These are phyloP conservation scores for Himalopsyche japonica DNA, from an alignment of 2,888 invertebrate genomes.

Conservation along the genomic window DNA sequence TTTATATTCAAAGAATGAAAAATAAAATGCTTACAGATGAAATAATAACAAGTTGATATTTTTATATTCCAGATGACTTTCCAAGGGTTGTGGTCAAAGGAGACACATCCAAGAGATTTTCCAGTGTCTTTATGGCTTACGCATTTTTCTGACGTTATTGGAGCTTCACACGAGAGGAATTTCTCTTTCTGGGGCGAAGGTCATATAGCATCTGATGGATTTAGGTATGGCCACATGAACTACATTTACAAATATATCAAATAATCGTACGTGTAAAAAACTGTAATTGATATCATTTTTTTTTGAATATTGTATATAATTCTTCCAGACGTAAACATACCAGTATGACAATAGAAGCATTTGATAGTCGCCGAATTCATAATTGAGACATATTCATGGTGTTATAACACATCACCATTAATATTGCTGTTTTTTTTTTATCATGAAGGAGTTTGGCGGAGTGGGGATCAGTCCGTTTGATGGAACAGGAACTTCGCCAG, in stretches of 20 bases:
- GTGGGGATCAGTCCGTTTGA: slow-evolving; percentile 84
- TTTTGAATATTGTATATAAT: too few species aligned
- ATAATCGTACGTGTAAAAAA: too few species aligned
- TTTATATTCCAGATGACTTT: slow-evolving; percentile 67
- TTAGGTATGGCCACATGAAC: slow-evolving; percentile 61
- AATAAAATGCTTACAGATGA: too few species aligned
- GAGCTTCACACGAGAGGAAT: slow-evolving; percentile 88
- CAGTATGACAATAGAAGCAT: too few species aligned
- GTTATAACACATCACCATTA: not conserved
- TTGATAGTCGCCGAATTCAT: too few species aligned
- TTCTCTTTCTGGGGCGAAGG: slow-evolving; percentile 93
- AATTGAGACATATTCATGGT: too few species aligned
- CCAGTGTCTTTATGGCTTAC: slow-evolving; percentile 88
- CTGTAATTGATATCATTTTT: too few species aligned
- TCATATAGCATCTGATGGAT: slow-evolving; percentile 83
- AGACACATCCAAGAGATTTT: slow-evolving; percentile 95
- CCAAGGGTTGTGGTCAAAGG: slow-evolving; percentile 93
- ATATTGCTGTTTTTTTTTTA: not conserved
- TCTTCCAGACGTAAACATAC: too few species aligned
- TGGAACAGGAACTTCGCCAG: slow-evolving; percentile 88
- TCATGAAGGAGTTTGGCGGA: slow-evolving; percentile 68
- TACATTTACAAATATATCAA: too few species aligned
- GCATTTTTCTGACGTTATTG: slow-evolving; percentile 96
- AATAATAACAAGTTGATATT: too few species aligned
- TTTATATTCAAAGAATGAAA: too few species aligned